Evolutionary conservation across 2,888 invertebrate species (phyloP), one percentile per base, ranked within the genome.

Genomic region (Quadriops clusia): DNA sequence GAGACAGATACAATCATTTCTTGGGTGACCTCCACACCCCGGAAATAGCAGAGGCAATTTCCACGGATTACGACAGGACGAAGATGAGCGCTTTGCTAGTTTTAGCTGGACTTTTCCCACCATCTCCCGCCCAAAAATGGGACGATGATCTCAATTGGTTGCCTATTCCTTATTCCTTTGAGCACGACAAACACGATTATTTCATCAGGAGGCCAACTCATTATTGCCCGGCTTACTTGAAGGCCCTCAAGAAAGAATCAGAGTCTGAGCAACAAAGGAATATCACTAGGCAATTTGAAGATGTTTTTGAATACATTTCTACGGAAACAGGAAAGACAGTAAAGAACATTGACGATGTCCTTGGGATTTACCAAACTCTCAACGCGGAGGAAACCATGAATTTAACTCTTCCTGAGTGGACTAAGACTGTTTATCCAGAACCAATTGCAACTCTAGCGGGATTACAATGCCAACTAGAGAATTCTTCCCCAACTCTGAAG

Each of bases 21-120:
- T 43, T 69, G 17, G 65, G 63, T 1, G 43, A 51, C 2, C 35
- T 53, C 9, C 67, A 64, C 39, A 48, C 38, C 1, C 50, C 58
- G 1, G 49, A 40, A 18, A 64, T 76, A 50, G 54, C 70, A 5
- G 41, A 46, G 7, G 59, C 69, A 24, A 60, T 70, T 13, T 77
- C 77, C 17, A 79, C 82, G 0, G 73, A 77, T 50, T 76, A 66
- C 48, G 76, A 77, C 30, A 65, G 83, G 26, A 83, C 85, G 0
- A 70, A 83, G 57, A 79, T 79, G 71, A 77, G 79, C 3, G 77
- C 74, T 0, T 63, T 77, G 36, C 59, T 77, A 14, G 75, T 77
- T 3, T 58, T 79, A 34, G 72, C 80, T 2, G 81, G 75, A 0
- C 49, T 84, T 13, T 84, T 72, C 52, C 77, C 75, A 3, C 77